Evolutionary conservation across 2,888 invertebrate species (phyloP).

Genomic region (Drosophila diplacantha): DNA sequence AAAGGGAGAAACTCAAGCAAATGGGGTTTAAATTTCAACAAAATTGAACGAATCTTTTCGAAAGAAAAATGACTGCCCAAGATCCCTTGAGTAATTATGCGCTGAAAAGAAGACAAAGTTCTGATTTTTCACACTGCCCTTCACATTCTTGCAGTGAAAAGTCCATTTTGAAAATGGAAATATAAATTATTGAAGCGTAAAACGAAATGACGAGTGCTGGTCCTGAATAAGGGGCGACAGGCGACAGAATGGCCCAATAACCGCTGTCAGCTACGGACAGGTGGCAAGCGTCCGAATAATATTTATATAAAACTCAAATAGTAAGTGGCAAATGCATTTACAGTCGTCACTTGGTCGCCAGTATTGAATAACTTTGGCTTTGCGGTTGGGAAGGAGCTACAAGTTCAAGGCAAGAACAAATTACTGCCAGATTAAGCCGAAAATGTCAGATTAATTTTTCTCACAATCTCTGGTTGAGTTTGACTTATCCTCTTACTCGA

Average conservation of each 20-base stretch:
- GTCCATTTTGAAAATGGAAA: conserved; percentile 58
- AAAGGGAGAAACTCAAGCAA: conserved; percentile 43
- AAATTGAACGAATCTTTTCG: conserved; percentile 26
- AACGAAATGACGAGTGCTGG: conserved; percentile 20
- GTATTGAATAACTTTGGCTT: conserved; percentile 2
- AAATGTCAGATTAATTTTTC: conserved; percentile 2
- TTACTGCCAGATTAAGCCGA: background rate
- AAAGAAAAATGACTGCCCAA: conserved; percentile 5
- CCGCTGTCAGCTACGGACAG: conserved; percentile 38
- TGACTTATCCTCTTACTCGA: background rate
- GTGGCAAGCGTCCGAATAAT: conserved; percentile 29
- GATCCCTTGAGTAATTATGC: conserved; percentile 51
- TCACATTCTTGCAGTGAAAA: conserved; percentile 41
- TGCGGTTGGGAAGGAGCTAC: background rate
- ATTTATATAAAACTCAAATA: conserved; percentile 39
- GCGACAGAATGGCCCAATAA: conserved; percentile 2
- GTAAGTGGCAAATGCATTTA: conserved; percentile 40
- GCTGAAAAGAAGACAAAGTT: conserved; percentile 46
- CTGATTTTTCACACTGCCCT: conserved; percentile 19
- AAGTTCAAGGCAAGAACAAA: background rate
- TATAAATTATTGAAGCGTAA: conserved; percentile 59
- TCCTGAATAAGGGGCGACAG: conserved; percentile 2
- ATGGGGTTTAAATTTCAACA: conserved; percentile 62
- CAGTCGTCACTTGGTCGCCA: conserved; percentile 1
- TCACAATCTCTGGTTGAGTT: background rate